These are phyloP conservation scores for Pungitius pungitius DNA, from an alignment of 2,113 vertebrate species.

Conservation along the genomic window DNA sequence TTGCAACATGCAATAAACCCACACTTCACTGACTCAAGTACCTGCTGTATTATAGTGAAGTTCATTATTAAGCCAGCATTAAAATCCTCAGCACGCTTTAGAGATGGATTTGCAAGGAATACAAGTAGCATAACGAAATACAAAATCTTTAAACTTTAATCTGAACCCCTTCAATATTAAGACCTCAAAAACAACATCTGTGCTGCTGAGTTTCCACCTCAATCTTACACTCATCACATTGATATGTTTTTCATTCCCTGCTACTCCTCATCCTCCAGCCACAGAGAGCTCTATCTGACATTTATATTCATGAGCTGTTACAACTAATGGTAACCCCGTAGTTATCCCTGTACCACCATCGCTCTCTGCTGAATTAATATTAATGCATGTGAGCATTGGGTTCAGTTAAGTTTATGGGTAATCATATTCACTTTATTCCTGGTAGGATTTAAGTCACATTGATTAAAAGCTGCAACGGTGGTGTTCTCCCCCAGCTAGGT, in stretches of 20 bases:
- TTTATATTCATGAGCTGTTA: conserved; percentile 80
- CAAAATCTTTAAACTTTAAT: conserved; percentile 8
- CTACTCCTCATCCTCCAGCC: conserved; percentile 60
- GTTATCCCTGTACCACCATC: conserved; percentile 72
- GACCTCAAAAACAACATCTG: conserved; percentile 32
- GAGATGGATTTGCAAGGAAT: neutral
- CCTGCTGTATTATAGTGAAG: neutral
- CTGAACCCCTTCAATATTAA: conserved; percentile 38
- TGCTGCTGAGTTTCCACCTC: conserved; percentile 34
- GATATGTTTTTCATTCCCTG: conserved; percentile 70
- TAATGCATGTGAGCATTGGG: conserved; percentile 79
- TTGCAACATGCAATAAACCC: conserved; percentile 7
- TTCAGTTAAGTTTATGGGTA: conserved; percentile 84
- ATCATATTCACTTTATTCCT: conserved; percentile 86
- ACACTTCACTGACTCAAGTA: neutral
- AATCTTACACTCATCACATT: conserved; percentile 51
- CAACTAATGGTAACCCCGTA: conserved; percentile 78
- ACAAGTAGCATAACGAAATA: conserved; percentile 24
- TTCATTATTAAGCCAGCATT: neutral
- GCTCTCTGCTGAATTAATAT: conserved; percentile 82
- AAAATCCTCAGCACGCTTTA: neutral
- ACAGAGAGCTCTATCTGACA: conserved; percentile 61
- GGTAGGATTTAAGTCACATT: conserved; percentile 80
- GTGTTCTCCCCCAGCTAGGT: conserved; percentile 69
- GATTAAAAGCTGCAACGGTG: conserved; percentile 78